Base-by-base conservation (phyloP, 2,888 invertebrate genomes). In the Rhopalosiphum nymphaeae region DNA sequence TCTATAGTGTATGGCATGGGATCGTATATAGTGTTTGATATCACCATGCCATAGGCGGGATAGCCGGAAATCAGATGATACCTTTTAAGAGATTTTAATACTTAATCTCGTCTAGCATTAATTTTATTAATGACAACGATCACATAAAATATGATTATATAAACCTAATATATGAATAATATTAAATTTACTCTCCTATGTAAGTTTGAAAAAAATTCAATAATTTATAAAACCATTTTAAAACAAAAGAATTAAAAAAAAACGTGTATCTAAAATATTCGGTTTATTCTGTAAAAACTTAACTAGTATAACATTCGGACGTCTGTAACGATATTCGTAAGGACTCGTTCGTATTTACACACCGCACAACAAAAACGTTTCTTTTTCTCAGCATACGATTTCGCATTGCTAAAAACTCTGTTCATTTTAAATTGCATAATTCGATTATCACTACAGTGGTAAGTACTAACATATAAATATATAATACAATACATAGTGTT, bases 201-300 rank as follows among this genome's bases (percentile, higher is more conserved):
- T 36, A 46, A 26, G 46, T 89, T 89, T 16, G 26, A 10, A 89
- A 61, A 44, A 9, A n/a, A 36, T 91, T 91, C 49, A 26, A 78
- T 78, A 49, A 36, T 78, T 67, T 49, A 25, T 89, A 57, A 44
- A 44, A 49, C 25, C 13, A 49, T 36, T 78, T 78, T 36, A 36
- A 91, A 67, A 91, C 67, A 78, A 90, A 26, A 26, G n/a, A 46
- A n/a, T 61, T 3, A n/a, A 57, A 44, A n/a, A 61, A 61, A 57
- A 89, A 61, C n/a, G 29, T 44, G 29, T 44, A 49, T 42, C 13
- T 44, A 56, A 26, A 25, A 89, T 44, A 85, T 57, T 61, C 25
- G 29, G n/a, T 90, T 67, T 61, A n/a, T 67, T 90, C n/a, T 25
- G 61, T n/a, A 10, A 90, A 67, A 61, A 90, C 36, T 89, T 42